Conservation (phyloP, 2,113 vertebrate species). For the Larimichthys polyactis region DNA sequence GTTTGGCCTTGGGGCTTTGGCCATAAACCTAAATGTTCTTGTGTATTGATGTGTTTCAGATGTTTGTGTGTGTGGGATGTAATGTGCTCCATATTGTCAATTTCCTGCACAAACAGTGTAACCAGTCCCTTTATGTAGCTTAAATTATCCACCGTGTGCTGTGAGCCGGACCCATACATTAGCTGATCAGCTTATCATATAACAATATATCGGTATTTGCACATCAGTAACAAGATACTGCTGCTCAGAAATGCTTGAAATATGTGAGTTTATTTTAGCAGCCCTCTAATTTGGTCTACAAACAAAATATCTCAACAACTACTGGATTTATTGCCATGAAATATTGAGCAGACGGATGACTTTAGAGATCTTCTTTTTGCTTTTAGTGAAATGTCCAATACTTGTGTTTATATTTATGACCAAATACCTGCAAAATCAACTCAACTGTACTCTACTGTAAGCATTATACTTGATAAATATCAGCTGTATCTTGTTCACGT, state of each 20-base stretch:
- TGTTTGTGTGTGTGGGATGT: slow-evolving; percentile 43
- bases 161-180: neutral
- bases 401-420: neutral
- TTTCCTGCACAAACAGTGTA: slow-evolving; percentile 41
- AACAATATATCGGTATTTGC: neutral
- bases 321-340: neutral
- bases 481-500: neutral
- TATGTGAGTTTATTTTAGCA: neutral
- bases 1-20: slow-evolving; percentile 39
- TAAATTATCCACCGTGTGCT: neutral
- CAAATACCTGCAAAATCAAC: neutral
- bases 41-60: slow-evolving; percentile 52
- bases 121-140: slow-evolving; percentile 23
- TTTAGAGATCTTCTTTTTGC: neutral
- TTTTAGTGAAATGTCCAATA: neutral
- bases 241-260: neutral
- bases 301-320: neutral
- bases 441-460: neutral
- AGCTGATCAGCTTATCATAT: neutral
- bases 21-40: slow-evolving; percentile 48
- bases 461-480: neutral
- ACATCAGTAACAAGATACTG: neutral
- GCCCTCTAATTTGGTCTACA: neutral
- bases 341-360: too few species aligned
- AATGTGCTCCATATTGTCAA: slow-evolving; percentile 58